Conservation (phyloP, 2,113 vertebrate species). For the Turdus rufiventris region DNA sequence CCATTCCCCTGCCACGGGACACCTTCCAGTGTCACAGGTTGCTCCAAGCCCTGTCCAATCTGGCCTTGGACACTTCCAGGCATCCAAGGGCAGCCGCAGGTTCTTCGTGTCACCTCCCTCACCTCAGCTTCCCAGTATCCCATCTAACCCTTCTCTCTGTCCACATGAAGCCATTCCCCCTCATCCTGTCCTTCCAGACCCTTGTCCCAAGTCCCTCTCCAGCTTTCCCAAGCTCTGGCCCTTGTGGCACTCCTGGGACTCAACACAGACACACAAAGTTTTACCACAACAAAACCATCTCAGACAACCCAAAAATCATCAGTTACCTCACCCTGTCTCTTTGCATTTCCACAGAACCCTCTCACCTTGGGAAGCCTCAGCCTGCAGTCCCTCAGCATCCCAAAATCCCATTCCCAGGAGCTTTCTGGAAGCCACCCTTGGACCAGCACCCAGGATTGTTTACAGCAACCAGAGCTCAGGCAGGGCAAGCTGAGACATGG, state of each 20-base stretch:
- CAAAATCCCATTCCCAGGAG: not conserved
- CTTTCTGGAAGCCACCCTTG: not conserved
- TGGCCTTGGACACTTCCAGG: not conserved
- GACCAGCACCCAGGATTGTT: not conserved
- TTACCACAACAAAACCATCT: not conserved
- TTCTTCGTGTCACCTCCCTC: not conserved
- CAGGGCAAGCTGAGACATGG: not conserved
- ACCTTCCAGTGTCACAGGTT: fast-evolving
- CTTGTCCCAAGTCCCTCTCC: not conserved
- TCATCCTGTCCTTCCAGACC: not conserved
- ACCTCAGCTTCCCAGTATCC: not conserved
- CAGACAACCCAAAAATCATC: not conserved
- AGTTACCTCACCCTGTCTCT: fast-evolving
- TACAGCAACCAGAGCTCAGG: not conserved
- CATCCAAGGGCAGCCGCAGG: not conserved
- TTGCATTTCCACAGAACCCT: not conserved
- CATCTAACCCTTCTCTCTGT: fast-evolving
- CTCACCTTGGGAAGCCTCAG: not conserved
- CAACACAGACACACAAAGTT: fast-evolving
- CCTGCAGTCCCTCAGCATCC: not conserved
- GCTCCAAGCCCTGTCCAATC: fast-evolving
- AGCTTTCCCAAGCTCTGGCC: too few species aligned
- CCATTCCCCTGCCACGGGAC: fast-evolving
- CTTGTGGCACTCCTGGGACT: too few species aligned
- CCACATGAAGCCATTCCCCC: not conserved